A percentile compares a stretch with the other conserved stretches of the same genome.
Evolutionary conservation across 1,140 invertebrate species (phyloP).

Genomic region (Platorchestia sp.): DNA sequence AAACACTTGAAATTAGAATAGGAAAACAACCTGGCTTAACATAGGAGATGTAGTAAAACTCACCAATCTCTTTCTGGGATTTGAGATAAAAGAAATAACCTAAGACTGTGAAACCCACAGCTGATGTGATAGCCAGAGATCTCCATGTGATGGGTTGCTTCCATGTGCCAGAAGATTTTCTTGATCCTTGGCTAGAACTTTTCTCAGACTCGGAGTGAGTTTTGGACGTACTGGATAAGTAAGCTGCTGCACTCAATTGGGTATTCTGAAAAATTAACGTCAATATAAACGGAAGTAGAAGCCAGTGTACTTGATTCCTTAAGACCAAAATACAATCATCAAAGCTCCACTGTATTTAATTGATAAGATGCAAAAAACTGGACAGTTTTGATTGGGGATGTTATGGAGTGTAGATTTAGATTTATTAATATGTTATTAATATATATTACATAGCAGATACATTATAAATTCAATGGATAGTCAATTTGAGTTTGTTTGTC

Average conservation of each 20-base stretch:
- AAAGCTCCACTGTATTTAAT: no score
- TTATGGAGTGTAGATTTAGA: no score
- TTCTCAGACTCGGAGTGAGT: background rate
- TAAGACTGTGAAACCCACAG: slow-evolving; percentile 77
- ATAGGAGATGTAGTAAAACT: slow-evolving; percentile 55
- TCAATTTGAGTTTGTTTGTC: no score
- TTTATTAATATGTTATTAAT: no score
- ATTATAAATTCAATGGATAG: no score
- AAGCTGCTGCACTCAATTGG: background rate
- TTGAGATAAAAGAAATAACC: slow-evolving; percentile 84
- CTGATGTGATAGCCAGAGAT: slow-evolving; percentile 77
- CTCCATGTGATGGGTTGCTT: slow-evolving; percentile 82
- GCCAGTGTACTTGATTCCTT: no score
- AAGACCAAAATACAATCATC: no score
- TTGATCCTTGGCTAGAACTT: background rate
- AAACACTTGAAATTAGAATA: background rate
- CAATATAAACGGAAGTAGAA: background rate
- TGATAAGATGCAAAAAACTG: no score
- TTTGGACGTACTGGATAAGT: background rate
- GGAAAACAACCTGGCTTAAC: background rate
- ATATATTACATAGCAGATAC: no score
- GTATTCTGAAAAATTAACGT: background rate
- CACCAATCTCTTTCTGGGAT: slow-evolving; percentile 80
- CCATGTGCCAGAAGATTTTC: background rate
- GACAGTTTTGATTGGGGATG: no score